phyloP scores from a whole-genome alignment of 2,888 invertebrate genomes.

The Spicauda simplicius region DNA sequence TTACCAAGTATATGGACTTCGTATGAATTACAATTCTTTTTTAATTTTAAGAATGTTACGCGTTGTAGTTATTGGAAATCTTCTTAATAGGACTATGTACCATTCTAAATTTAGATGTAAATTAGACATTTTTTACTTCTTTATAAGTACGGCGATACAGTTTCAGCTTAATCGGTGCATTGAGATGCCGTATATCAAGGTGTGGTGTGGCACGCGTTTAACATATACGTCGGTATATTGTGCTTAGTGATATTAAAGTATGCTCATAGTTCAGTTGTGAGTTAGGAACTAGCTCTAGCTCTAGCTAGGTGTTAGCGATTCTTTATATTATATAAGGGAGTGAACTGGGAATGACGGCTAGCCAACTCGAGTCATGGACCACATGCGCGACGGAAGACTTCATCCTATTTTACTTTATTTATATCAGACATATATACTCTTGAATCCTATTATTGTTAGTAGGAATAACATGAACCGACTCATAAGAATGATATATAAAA shows the following conservation, averaged over 20 bases:
- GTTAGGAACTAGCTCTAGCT: slow-evolving; percentile 69
- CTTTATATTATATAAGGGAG: slow-evolving; percentile 57
- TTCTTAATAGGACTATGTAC: slow-evolving; percentile 57
- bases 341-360: slow-evolving; percentile 55
- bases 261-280: slow-evolving; percentile 82
- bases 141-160: slow-evolving; percentile 57
- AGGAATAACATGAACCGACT: slow-evolving; percentile 10
- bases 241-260: slow-evolving; percentile 79
- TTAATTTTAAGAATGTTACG: slow-evolving; percentile 41
- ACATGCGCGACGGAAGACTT: slow-evolving; percentile 5
- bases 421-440: slow-evolving; percentile 13
- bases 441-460: slow-evolving; percentile 34
- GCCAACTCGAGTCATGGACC: slow-evolving; percentile 38
- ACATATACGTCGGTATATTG: slow-evolving; percentile 64
- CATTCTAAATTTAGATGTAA: slow-evolving; percentile 70
- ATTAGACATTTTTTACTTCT: slow-evolving; percentile 72
- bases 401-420: slow-evolving; percentile 31
- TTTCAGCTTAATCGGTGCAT: slow-evolving; percentile 67
- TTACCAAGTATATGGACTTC: slow-evolving; percentile 28
- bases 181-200: slow-evolving; percentile 49
- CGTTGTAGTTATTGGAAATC: slow-evolving; percentile 58
- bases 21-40: slow-evolving; percentile 17
- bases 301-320: slow-evolving; percentile 76
- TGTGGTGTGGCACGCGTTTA: slow-evolving; percentile 59
- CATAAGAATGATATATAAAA: neutral